A percentile compares a stretch with the other conserved stretches of the same genome.
Conservation (phyloP, 2,888 invertebrate genomes). For the Drosophila pegasa region DNA sequence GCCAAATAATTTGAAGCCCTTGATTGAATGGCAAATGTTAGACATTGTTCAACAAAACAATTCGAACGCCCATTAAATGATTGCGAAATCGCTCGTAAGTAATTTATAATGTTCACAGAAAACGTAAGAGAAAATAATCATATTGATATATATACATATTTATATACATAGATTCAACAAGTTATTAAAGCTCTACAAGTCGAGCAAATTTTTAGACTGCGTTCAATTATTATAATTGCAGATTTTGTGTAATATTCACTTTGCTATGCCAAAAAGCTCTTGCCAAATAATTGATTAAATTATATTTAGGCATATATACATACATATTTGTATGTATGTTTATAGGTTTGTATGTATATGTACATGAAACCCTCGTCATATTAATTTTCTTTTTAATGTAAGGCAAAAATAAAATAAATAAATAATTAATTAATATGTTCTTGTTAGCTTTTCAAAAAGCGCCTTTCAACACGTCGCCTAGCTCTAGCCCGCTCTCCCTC, state of each 20-base stretch:
- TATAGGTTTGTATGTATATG: too few species aligned
- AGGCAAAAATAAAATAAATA: neutral
- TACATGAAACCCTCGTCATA: neutral
- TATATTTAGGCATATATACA: neutral
- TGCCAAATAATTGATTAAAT: conserved; percentile 2
- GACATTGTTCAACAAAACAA: conserved; percentile 5
- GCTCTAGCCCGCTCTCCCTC: neutral
- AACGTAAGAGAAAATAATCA: neutral
- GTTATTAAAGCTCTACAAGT: neutral
- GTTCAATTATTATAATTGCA: neutral
- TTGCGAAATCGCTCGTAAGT: conserved; percentile 75
- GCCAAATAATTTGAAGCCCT: conserved; percentile 68
- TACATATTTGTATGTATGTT: too few species aligned
- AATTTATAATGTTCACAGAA: conserved; percentile 60
- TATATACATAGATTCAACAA: neutral
- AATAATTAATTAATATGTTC: conserved; percentile 6
- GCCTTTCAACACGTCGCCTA: conserved; percentile 6
- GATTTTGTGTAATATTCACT: neutral
- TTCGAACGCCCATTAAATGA: conserved; percentile 61
- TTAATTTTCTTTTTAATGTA: neutral
- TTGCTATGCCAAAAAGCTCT: neutral
- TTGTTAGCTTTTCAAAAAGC: conserved; percentile 2
- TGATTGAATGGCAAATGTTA: conserved; percentile 32
- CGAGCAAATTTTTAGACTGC: neutral
- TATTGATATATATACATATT: neutral